These are phyloP conservation scores for Bovichtus diacanthus DNA, from an alignment of 2,797 vertebrate genomes.

Conservation along the genomic window DNA sequence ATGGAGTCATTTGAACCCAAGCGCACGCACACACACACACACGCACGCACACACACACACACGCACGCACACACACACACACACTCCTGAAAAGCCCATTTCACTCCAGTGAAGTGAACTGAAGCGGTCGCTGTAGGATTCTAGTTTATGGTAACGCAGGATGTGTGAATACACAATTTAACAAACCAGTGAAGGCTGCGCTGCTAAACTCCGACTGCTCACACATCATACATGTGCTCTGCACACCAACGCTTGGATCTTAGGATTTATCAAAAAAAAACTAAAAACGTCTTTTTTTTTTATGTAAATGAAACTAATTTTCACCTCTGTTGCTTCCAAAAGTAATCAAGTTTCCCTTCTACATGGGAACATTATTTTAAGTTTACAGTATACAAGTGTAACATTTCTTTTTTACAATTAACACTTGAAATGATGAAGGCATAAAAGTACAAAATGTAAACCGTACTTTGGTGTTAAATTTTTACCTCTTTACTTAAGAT, in stretches of 20 bases:
- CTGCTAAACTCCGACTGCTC: neutral
- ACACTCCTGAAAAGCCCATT: conserved; percentile 4
- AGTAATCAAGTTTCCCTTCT: neutral
- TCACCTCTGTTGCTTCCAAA: too few species aligned
- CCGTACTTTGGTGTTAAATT: too few species aligned
- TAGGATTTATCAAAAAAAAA: neutral
- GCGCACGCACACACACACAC: neutral
- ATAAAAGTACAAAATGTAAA: too few species aligned
- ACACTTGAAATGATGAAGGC: too few species aligned
- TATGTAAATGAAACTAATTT: too few species aligned
- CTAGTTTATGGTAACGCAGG: conserved; percentile 14
- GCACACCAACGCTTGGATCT: neutral
- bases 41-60: neutral
- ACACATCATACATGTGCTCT: neutral
- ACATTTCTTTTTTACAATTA: too few species aligned
- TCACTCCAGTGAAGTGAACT: conserved; percentile 35
- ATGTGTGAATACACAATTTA: conserved; percentile 47
- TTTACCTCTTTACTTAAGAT: too few species aligned
- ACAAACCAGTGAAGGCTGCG: conserved; percentile 40
- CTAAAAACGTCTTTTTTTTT: too few species aligned
- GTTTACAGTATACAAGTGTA: too few species aligned
- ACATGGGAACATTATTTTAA: neutral
- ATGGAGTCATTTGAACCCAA: neutral
- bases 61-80: neutral
- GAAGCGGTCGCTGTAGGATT: conserved; percentile 27